Evolutionary conservation across 2,888 invertebrate genomes (phyloP).

Genomic region (Patella ulyssiponensis): DNA sequence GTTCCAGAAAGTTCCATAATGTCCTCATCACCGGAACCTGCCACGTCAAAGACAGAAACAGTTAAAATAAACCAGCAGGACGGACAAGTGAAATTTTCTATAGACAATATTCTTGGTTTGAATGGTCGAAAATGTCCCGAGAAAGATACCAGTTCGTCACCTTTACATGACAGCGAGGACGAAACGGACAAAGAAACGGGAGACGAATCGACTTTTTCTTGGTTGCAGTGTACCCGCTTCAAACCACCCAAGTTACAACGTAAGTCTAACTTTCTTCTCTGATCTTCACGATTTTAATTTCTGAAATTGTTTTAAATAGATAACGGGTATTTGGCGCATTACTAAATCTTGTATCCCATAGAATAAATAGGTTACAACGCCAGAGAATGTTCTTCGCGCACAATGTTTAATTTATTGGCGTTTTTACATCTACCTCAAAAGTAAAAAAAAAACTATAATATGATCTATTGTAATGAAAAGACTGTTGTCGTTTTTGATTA

Average conservation of each 20-base stretch:
- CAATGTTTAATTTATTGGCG: too few relatives aligned
- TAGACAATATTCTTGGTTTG: constrained; percentile 49
- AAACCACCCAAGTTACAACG: constrained; percentile 69
- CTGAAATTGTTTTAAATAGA: too few relatives aligned
- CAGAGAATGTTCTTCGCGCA: too few relatives aligned
- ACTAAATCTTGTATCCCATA: too few relatives aligned
- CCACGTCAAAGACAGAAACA: background rate
- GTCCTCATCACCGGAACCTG: background rate
- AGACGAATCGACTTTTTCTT: constrained; percentile 49
- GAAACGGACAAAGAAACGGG: constrained; percentile 24
- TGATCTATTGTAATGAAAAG: too few relatives aligned
- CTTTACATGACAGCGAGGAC: background rate
- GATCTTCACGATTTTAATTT: too few relatives aligned
- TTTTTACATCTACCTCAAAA: too few relatives aligned
- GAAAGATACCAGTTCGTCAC: background rate
- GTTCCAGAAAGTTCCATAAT: background rate
- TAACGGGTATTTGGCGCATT: too few relatives aligned
- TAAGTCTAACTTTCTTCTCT: constrained; percentile 44
- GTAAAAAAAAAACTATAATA: too few relatives aligned
- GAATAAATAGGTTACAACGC: too few relatives aligned
- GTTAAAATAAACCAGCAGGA: background rate
- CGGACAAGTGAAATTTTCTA: constrained; percentile 48
- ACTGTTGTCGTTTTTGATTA: too few relatives aligned
- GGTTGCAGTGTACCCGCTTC: constrained; percentile 70
- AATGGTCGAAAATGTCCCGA: background rate